Conservation (phyloP, 2,113 vertebrate genomes). For the Physeter macrocephalus region DNA sequence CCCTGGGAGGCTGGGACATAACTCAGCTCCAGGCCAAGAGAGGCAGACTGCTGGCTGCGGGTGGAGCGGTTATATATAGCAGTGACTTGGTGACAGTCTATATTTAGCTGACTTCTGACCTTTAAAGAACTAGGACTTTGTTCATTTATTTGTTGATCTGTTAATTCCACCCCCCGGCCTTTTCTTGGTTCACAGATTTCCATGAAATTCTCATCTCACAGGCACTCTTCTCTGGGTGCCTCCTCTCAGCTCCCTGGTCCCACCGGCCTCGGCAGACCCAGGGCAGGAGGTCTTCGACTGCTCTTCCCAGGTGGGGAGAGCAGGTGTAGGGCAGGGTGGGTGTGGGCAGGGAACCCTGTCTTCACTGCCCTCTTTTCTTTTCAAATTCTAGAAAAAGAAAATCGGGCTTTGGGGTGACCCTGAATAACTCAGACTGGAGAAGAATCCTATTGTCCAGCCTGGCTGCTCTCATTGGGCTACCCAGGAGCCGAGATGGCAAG, state of each 20-base stretch:
- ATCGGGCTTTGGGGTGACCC: not conserved
- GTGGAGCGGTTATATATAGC: constrained; percentile 76
- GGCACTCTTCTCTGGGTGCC: not conserved
- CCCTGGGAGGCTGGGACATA: not conserved
- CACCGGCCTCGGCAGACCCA: not conserved
- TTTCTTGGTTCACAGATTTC: not conserved
- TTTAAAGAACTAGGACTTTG: constrained; percentile 69
- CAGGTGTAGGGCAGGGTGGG: not conserved
- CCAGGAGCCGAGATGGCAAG: not conserved
- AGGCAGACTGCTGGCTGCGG: constrained; percentile 58
- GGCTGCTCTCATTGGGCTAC: not conserved
- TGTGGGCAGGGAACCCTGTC: not conserved
- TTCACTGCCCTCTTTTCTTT: not conserved
- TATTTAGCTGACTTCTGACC: constrained; percentile 84
- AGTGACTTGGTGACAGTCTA: constrained; percentile 77
- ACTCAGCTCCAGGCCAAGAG: not conserved
- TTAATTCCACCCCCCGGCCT: not conserved
- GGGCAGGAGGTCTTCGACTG: not conserved
- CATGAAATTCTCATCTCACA: not conserved
- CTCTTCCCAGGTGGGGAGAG: not conserved
- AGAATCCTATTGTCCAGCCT: not conserved
- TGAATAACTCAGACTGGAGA: not conserved
- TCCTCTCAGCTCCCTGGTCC: not conserved
- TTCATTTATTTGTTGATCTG: constrained; percentile 27
- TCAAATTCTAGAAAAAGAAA: not conserved